A percentile compares a stretch with the other conserved stretches of the same genome.
phyloP scores from a whole-genome alignment of 1,140 invertebrate species.

The Probaryconus sp. region DNA sequence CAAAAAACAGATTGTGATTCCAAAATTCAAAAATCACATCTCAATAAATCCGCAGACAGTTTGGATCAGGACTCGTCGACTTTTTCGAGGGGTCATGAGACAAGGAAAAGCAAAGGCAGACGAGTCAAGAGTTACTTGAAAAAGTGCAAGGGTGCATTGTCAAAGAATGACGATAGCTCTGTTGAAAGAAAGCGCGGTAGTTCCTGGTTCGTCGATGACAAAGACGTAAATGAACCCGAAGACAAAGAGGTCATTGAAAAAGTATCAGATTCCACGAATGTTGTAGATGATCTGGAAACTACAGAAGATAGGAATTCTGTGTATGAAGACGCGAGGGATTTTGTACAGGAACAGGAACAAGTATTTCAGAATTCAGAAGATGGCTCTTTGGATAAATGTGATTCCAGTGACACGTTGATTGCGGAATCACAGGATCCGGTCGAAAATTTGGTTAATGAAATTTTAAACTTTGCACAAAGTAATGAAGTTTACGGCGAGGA shows the following conservation, averaged over 20 bases:
- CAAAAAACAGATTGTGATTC: slow-evolving; percentile 29
- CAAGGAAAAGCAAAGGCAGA: slow-evolving; percentile 75
- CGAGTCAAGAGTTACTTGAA: slow-evolving; percentile 77
- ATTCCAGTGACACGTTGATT: slow-evolving; percentile 72
- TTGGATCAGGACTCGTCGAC: slow-evolving; percentile 47
- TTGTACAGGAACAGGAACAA: slow-evolving; percentile 29
- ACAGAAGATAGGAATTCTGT: slow-evolving; percentile 61
- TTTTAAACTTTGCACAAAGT: slow-evolving; percentile 7
- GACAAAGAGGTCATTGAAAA: slow-evolving; percentile 36
- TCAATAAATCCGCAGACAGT: slow-evolving; percentile 46
- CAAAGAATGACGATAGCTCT: slow-evolving; percentile 67
- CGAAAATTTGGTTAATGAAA: slow-evolving; percentile 1
- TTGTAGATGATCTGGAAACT: slow-evolving; percentile 38
- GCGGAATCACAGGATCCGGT: slow-evolving; percentile 61
- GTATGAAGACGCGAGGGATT: slow-evolving; percentile 66
- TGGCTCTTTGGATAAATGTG: slow-evolving; percentile 69
- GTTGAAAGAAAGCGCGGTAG: slow-evolving; percentile 68
- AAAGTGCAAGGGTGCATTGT: slow-evolving; percentile 76
- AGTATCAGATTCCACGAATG: slow-evolving; percentile 16
- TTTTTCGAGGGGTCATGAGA: slow-evolving; percentile 69
- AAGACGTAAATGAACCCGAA: slow-evolving; percentile 36
- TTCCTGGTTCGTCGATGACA: slow-evolving; percentile 75
- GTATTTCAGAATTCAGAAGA: slow-evolving; percentile 25
- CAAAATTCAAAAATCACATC: slow-evolving; percentile 41
- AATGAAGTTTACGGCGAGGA: slow-evolving; percentile 6